phyloP scores from a whole-genome alignment of 2,797 vertebrate genomes.

The Galagoides demidoff region DNA sequence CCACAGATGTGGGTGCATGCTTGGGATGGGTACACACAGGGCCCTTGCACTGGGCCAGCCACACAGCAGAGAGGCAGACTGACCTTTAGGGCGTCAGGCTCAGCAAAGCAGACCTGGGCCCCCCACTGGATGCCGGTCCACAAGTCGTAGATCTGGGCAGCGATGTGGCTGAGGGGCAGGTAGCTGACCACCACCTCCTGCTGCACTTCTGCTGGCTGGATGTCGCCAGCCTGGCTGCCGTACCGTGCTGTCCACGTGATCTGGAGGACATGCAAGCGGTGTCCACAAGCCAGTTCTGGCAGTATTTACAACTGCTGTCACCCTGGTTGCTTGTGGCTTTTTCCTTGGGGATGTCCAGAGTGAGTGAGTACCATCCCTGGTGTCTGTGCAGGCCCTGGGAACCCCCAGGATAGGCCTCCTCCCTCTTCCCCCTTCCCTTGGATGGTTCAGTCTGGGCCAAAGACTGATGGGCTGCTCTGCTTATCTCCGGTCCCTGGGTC shows the following conservation, averaged over 20 bases:
- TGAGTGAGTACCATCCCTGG: too few relatives aligned
- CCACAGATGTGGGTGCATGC: not conserved
- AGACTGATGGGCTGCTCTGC: not conserved
- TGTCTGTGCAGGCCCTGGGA: not conserved
- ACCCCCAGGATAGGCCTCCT: not conserved
- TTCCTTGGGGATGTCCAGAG: not conserved
- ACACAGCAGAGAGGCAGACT: not conserved
- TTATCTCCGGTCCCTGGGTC: not conserved
- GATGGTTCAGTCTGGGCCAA: not conserved
- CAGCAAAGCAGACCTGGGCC: constrained; percentile 92
- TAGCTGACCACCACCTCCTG: constrained; percentile 94
- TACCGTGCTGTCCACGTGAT: constrained; percentile 93
- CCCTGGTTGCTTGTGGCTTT: not conserved
- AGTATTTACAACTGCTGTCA: not conserved
- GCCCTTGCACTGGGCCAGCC: not conserved
- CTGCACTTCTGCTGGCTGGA: constrained; percentile 90
- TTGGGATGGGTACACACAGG: too few relatives aligned
- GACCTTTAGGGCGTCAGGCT: constrained; percentile 94
- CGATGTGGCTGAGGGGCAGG: constrained; percentile 94
- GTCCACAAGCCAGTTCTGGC: not conserved
- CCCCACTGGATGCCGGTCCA: constrained; percentile 94
- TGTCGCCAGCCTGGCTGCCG: constrained; percentile 89
- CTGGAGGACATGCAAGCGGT: constrained; percentile 76
- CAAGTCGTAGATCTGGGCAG: constrained; percentile 93
- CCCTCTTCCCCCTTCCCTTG: not conserved